Evolutionary conservation across 2,888 invertebrate genomes (phyloP), one percentile per base, ranked within the genome.

Genomic region (Drosophila formosana): DNA sequence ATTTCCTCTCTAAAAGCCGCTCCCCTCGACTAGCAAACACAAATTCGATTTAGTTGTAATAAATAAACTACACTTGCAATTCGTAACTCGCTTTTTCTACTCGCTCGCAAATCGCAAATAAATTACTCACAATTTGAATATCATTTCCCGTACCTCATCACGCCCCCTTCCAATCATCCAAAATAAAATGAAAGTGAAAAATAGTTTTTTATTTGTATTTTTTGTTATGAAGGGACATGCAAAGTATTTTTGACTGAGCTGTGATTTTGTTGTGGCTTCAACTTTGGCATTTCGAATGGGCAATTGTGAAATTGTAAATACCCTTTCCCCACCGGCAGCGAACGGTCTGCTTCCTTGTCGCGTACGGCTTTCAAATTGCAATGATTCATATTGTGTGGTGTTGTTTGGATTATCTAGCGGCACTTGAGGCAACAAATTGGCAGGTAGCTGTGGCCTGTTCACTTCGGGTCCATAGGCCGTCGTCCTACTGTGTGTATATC

Each of bases 221-320:
- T 3, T 50, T 30, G 25, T 45, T 43, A 32, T 32, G 11, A 49
- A 61, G 52, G 47, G 49, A 66, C 41, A 49, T 49, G 30, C 51
- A 39, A 30, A 65, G 39, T 47, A 41, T 60, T 28, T 26, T 6
- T 2, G 4, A 5, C 13, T 1, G 41, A 41, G 11, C 8, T 41
- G 37, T 58, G 56, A 32, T 46, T 76, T 46, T 13, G 46, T 66
- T 57, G 60, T 58, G 55, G 26, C 28, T 56, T 76, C 65, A 82
- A 82, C 86, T 82, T 86, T 82, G 82, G 57, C 82, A 80, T 82
- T 82, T 85, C 25, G 55, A 60, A 51, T 76, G 51, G 62, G 77
- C 66, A 76, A 76, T 66, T 47, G 37, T 23, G 4, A 58, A 26
- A 76, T 66, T 43, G 37, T 30, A 13, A 58, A 26, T 43, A 51